Evolutionary conservation across 2,888 invertebrate genomes (phyloP), one percentile per base, ranked within the genome.

Genomic region (Norana najaformis): DNA sequence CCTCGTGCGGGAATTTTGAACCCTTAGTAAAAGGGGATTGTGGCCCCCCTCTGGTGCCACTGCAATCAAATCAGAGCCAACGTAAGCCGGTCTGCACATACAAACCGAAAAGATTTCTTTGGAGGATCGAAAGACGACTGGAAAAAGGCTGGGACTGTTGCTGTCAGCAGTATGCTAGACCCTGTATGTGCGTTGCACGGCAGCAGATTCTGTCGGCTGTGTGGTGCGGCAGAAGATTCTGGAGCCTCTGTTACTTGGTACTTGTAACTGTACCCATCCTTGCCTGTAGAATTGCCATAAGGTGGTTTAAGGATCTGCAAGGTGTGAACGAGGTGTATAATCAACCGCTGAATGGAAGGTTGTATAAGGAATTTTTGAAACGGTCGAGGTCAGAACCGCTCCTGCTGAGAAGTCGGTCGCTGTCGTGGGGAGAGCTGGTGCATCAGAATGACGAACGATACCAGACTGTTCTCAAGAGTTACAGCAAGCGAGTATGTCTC

Each of bases 401-500:
- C 8, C 69, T 69, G 13, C 69, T 69, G 69, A 16, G 85, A 85
- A 35, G 23, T n/a, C n/a, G 69, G 20, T 89, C 53, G 6, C 34
- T 89, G 20, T 89, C 89, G 6, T 89, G 89, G 89, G 89, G 89
- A 35, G 89, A 89, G 23, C 47, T 89, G 3, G 89, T 89, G 16
- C 69, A 89, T 89, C 69, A 53, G 89, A 89, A 69, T 0, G 89
- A 89, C n/a, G 89, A 36, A 30, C 41, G 69, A 30, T 69, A 89
- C 53, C 89, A 53, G 69, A 37, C 35, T 8, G 36, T 89, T 35
- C 89, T 89, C n/a, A 41, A 47, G 41, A 41, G 36, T 35, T 89
- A 89, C 89, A 89, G 53, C 82, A 53, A 36, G 35, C 41, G 89
- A 16, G 89, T 89, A 69, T 8, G 89, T 37, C 30, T 35, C 13